Percentiles rank a stretch among this genome's conserved stretches.
Evolutionary conservation across 2,113 vertebrate species (phyloP).

Genomic region (Stigmatopora argus): DNA sequence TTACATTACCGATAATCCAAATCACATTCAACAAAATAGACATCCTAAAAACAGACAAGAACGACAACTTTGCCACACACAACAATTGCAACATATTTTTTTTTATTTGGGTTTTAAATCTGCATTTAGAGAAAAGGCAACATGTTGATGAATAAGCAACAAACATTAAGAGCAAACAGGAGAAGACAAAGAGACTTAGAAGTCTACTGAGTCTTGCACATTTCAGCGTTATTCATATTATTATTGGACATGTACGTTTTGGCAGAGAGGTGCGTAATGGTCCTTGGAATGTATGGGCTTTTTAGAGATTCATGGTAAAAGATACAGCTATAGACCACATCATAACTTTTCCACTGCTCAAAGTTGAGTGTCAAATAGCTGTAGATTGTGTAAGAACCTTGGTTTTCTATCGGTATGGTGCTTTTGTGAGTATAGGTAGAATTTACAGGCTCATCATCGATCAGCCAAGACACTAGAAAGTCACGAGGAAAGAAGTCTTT

Average conservation of each 20-base stretch:
- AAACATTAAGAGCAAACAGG: slow-evolving; percentile 48
- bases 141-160: slow-evolving; percentile 46
- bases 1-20: neutral
- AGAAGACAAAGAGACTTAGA: slow-evolving; percentile 44
- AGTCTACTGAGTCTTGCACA: slow-evolving; percentile 52
- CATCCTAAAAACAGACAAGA: slow-evolving; percentile 34
- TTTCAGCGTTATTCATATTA: slow-evolving; percentile 47
- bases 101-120: slow-evolving; percentile 57
- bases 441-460: slow-evolving; percentile 39
- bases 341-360: slow-evolving; percentile 28
- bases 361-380: slow-evolving; percentile 47
- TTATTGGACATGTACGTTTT: slow-evolving; percentile 56
- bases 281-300: slow-evolving; percentile 49
- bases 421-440: slow-evolving; percentile 15
- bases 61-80: slow-evolving; percentile 46
- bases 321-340: slow-evolving; percentile 52
- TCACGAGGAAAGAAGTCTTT: slow-evolving; percentile 70
- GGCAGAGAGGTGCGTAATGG: slow-evolving; percentile 35
- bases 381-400: slow-evolving; percentile 51
- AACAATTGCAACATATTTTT: slow-evolving; percentile 42
- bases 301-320: slow-evolving; percentile 62
- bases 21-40: slow-evolving; percentile 1
- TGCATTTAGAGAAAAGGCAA: slow-evolving; percentile 55
- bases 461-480: slow-evolving; percentile 66
- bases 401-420: slow-evolving; percentile 38